phyloP scores from a whole-genome alignment of 30 jellyfish, hydroid and myxozoan genomes.

The Cassiopea andromeda region DNA sequence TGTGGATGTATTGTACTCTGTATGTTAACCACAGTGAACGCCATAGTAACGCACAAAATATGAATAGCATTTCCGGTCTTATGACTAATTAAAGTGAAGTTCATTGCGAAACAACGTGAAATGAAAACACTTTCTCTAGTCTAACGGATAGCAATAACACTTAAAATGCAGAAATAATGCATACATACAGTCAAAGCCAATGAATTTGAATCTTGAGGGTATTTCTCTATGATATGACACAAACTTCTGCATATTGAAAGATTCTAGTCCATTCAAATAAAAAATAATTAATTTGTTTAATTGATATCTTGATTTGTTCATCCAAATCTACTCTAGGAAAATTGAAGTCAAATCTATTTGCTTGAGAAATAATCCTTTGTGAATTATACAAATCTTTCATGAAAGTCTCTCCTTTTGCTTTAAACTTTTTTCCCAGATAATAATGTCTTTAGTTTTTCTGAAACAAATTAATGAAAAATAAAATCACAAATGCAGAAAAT shows the following conservation, averaged over 20 bases:
- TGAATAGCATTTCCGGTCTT: too few species aligned
- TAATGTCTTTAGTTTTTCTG: constrained; percentile 54
- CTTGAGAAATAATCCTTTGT: background rate
- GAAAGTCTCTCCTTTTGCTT: background rate
- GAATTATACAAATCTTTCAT: too few species aligned
- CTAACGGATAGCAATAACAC: too few species aligned
- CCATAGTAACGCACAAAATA: too few species aligned
- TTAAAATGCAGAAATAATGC: background rate
- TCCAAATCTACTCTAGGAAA: background rate
- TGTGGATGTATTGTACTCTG: too few species aligned
- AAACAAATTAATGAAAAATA: background rate
- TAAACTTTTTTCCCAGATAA: constrained; percentile 59
- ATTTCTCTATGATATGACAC: background rate
- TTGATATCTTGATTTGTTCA: background rate
- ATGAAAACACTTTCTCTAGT: too few species aligned
- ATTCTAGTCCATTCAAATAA: background rate
- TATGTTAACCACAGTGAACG: too few species aligned
- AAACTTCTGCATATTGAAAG: background rate
- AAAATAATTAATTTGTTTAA: too few species aligned
- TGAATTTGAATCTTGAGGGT: background rate
- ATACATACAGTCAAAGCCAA: background rate
- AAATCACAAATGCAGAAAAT: background rate
- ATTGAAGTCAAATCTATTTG: background rate
- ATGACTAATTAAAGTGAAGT: too few species aligned
- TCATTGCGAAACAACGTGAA: too few species aligned